Conservation (phyloP, 2,888 invertebrate genomes). For the Keiferia lycopersicella region DNA sequence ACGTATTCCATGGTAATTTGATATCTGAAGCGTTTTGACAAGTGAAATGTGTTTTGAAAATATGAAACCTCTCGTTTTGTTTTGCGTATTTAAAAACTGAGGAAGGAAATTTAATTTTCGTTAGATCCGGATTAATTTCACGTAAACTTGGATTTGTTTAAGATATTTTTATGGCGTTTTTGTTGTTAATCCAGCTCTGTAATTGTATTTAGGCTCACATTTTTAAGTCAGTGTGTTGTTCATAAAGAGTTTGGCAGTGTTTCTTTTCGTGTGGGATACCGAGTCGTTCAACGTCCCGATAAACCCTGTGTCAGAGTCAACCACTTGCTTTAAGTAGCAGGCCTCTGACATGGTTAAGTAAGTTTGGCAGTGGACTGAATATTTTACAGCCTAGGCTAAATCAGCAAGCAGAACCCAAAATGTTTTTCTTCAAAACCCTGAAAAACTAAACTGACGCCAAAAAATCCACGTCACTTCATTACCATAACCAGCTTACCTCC, state of each 20-base stretch:
- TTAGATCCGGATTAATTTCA: slow-evolving; percentile 5
- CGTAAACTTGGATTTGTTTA: neutral
- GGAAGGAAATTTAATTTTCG: slow-evolving; percentile 3
- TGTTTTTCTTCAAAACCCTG: too few species aligned
- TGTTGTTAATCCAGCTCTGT: neutral
- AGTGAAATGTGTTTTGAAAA: slow-evolving; percentile 8
- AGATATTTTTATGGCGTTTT: neutral
- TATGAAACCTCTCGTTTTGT: neutral
- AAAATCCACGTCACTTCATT: slow-evolving; percentile 12
- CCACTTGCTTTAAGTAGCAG: too few species aligned
- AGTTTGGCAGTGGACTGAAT: too few species aligned
- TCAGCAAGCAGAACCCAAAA: too few species aligned
- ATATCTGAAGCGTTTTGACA: slow-evolving; percentile 21
- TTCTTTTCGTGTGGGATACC: too few species aligned
- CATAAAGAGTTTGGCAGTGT: too few species aligned
- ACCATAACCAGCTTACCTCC: slow-evolving; percentile 23
- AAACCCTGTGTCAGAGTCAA: too few species aligned
- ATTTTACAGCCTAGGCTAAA: too few species aligned
- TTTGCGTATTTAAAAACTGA: neutral
- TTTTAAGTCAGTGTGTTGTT: too few species aligned
- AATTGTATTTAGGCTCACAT: neutral
- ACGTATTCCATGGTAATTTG: slow-evolving; percentile 30
- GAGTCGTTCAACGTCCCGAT: too few species aligned
- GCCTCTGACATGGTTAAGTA: too few species aligned
- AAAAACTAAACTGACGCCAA: neutral